Percentiles rank a stretch among this genome's conserved stretches.
Evolutionary conservation across 2,888 invertebrate species (phyloP).

Genomic region (Auanema freiburgensis): DNA sequence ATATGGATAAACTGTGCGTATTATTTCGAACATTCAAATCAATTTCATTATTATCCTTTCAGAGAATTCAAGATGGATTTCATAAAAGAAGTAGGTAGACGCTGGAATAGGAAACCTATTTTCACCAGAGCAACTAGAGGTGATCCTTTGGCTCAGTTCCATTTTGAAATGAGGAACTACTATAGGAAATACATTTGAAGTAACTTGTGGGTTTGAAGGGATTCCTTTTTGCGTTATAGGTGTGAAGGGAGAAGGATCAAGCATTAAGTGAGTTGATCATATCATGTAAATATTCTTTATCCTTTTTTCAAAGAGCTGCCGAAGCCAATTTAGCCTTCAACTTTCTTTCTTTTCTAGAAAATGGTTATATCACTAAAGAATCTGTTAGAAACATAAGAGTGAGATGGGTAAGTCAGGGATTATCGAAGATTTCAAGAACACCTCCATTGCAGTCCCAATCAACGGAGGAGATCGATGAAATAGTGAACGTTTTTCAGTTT

Average conservation of each 20-base stretch:
- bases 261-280: slow-evolving; percentile 4
- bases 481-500: slow-evolving; percentile 1
- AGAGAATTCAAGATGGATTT: not conserved
- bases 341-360: not conserved
- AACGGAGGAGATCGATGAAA: not conserved
- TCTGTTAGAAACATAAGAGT: not conserved
- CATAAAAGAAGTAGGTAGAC: not conserved
- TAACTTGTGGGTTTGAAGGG: not conserved
- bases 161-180: not conserved
- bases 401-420: slow-evolving; percentile 2
- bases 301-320: not conserved
- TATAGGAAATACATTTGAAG: not conserved
- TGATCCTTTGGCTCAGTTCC: not conserved
- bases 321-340: not conserved
- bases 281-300: not conserved
- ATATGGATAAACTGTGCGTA: not conserved
- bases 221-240: slow-evolving; percentile 3
- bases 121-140: too few species aligned
- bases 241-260: not conserved
- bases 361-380: slow-evolving; percentile 4
- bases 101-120: too few species aligned
- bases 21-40: not conserved
- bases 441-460: not conserved
- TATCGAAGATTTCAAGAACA: not conserved
- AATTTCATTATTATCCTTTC: not conserved